Base-by-base conservation (phyloP, 2,797 vertebrate species). In the Thunnus albacares region DNA sequence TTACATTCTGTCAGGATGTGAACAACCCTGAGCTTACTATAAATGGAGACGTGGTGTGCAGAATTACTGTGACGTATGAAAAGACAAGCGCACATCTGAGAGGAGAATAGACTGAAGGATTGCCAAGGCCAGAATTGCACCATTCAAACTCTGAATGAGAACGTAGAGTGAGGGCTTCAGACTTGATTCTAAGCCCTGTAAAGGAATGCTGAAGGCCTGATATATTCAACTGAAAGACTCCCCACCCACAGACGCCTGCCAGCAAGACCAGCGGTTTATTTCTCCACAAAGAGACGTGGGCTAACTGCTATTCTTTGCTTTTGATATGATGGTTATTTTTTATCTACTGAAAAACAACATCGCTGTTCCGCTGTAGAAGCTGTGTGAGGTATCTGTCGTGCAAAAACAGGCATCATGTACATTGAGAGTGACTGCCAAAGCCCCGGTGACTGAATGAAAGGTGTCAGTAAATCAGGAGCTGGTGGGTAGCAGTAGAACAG, bases 121-220 rank as follows among this genome's bases (percentile, higher is more conserved):
- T 83, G 75, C 74, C 69, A 85, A 66, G 80, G 83, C 80, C 84
- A 66, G 73, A 77, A 77, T 85, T 60, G 69, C 71, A 78, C 68
- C 82, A 86, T 89, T 90, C 81, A 90, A 59, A 65, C 33, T 82
- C 33, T 83, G 81, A 88, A 88, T 87, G 80, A 74, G 63, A 82
- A 59, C 1, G 5, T 0, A 80, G 62, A 87, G 79, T 67, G 56
- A 69, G 61, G 67, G 61, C 79, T 86, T 85, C 55, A 80, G 75
- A 77, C 51, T 78, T 52, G 57, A 88, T 80, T 71, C 67, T 69
- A 59, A 87, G 71, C 58, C 59, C 62, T 79, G 53, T 71, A 68
- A 84, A 83, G 75, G 68, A 86, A 88, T 77, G 77, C 65, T 73
- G 75, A 86, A 82, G 55, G 80, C 65, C 71, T 79, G 56, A 82